A percentile compares a stretch with the other conserved stretches of the same genome.
Conservation (phyloP, 92 coral and sea anemone genomes). For the Ricordea florida region DNA sequence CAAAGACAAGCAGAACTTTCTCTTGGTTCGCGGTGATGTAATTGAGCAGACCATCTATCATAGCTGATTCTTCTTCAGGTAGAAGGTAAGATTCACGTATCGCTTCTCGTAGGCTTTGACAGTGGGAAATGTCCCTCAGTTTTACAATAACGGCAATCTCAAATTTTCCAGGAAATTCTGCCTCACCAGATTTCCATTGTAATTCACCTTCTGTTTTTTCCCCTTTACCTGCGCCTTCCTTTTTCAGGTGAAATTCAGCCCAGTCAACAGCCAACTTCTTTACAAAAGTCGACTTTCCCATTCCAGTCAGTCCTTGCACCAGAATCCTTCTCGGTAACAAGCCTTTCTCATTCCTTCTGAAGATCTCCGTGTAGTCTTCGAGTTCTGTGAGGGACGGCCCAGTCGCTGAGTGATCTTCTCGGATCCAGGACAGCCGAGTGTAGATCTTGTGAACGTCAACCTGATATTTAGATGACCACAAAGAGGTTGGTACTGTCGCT, state of each 20-base stretch:
- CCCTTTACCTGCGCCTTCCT: not conserved
- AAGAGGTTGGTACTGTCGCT: not conserved
- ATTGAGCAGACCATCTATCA: not conserved
- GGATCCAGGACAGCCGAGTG: not conserved
- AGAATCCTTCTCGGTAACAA: not conserved
- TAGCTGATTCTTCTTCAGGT: not conserved
- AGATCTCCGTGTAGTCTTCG: not conserved
- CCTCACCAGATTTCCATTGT: not conserved
- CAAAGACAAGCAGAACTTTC: conserved; percentile 6
- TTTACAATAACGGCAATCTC: conserved; percentile 5
- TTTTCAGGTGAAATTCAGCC: conserved; percentile 7
- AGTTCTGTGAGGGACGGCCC: not conserved
- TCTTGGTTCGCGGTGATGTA: conserved; percentile 2
- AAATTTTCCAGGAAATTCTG: not conserved
- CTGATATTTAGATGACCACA: not conserved
- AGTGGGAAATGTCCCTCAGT: not conserved
- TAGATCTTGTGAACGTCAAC: not conserved
- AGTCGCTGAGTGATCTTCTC: not conserved
- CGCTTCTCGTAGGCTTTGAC: not conserved
- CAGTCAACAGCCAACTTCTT: conserved; percentile 9
- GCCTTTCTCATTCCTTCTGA: not conserved
- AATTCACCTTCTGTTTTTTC: not conserved
- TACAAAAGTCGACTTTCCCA: conserved; percentile 14
- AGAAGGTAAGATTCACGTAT: not conserved
- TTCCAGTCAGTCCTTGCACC: conserved; percentile 8